Evolutionary conservation across 1,140 invertebrate species (phyloP).

Genomic region (Anoplophora glabripennis): DNA sequence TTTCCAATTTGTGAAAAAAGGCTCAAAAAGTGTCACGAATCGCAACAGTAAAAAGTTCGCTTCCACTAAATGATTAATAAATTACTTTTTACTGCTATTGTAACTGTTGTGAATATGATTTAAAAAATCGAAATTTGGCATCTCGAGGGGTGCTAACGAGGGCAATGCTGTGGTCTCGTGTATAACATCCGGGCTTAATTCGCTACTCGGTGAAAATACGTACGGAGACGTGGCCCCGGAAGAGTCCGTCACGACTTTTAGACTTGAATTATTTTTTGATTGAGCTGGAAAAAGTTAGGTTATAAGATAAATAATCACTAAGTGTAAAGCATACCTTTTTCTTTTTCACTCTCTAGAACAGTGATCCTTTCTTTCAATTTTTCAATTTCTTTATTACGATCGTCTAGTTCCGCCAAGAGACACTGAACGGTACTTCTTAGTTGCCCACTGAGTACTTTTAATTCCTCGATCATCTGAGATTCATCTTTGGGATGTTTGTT

Average conservation of each 20-base stretch:
- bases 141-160: constrained; percentile 54
- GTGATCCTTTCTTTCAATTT: constrained; percentile 28
- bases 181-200: constrained; percentile 46
- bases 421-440: constrained; percentile 32
- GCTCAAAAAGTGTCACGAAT: no score
- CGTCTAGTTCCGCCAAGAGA: constrained; percentile 33
- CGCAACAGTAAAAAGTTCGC: no score
- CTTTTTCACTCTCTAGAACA: constrained; percentile 29
- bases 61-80: no score
- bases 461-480: constrained; percentile 33
- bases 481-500: constrained; percentile 38
- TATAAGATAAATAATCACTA: neutral
- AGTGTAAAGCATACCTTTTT: constrained; percentile 12
- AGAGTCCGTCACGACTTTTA: constrained; percentile 47
- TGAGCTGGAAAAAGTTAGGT: constrained; percentile 34
- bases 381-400: constrained; percentile 33
- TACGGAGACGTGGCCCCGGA: constrained; percentile 46
- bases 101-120: neutral
- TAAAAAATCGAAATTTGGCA: constrained; percentile 55
- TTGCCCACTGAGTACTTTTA: constrained; percentile 35
- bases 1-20: no score
- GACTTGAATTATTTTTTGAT: constrained; percentile 29
- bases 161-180: constrained; percentile 48
- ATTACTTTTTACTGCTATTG: no score
- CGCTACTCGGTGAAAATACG: constrained; percentile 48